Conservation (phyloP, 1,140 invertebrate genomes). For the Eurytemora carolleeae region DNA sequence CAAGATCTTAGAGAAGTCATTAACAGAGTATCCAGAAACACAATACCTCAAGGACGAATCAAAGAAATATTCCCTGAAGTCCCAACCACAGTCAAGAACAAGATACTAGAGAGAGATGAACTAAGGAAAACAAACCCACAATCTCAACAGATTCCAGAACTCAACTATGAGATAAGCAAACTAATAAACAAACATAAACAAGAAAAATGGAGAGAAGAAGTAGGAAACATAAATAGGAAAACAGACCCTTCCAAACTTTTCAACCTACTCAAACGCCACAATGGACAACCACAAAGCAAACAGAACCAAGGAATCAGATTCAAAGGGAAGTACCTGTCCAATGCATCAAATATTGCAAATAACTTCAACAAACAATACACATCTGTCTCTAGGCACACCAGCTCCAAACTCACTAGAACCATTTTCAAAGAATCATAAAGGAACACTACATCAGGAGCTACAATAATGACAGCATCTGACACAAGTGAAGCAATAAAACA, state of each 20-base stretch:
- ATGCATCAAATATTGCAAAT: neutral
- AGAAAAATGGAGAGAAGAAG: neutral
- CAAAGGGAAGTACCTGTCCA: neutral
- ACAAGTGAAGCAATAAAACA: neutral
- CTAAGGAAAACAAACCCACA: neutral
- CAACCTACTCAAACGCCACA: neutral
- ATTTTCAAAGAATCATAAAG: neutral
- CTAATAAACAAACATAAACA: neutral
- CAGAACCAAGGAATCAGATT: neutral
- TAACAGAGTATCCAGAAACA: neutral
- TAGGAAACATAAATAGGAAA: neutral
- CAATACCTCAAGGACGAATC: neutral
- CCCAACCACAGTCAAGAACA: neutral
- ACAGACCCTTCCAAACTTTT: neutral
- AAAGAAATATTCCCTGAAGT: neutral
- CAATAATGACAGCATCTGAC: neutral
- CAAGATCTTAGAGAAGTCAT: neutral
- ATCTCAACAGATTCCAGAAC: neutral
- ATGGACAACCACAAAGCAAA: neutral
- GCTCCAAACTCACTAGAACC: neutral
- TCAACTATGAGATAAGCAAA: neutral
- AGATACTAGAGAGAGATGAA: neutral
- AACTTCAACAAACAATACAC: neutral
- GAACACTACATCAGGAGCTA: neutral
- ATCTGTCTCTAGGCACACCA: neutral